Conservation (phyloP, 2,888 invertebrate genomes). For the Trilocha varians region DNA sequence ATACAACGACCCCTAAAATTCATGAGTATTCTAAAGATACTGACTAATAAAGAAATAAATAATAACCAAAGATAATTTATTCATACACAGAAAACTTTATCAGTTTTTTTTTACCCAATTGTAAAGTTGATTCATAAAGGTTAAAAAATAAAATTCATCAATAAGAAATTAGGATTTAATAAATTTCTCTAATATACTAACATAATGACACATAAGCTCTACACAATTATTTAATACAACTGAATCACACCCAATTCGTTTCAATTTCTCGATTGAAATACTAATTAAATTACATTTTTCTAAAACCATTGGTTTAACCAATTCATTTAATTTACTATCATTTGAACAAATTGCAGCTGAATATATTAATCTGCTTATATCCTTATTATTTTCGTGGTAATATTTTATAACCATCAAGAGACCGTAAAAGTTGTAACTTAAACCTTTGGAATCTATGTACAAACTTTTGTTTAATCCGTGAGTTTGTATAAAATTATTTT, state of each 20-base stretch:
- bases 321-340: constrained; percentile 46
- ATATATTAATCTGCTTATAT: constrained; percentile 58
- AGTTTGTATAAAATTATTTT: constrained; percentile 76
- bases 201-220: constrained; percentile 60
- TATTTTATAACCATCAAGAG: constrained; percentile 60
- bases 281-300: constrained; percentile 39
- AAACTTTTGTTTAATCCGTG: constrained; percentile 76
- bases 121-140: too few relatives aligned
- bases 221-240: constrained; percentile 56
- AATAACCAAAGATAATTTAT: too few relatives aligned
- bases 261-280: constrained; percentile 40
- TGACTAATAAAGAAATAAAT: too few relatives aligned
- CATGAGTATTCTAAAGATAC: too few relatives aligned
- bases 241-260: constrained; percentile 32
- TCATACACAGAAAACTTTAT: too few relatives aligned
- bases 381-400: constrained; percentile 46
- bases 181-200: constrained; percentile 62
- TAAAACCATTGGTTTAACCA: constrained; percentile 48
- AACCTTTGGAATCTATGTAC: constrained; percentile 75
- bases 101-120: too few relatives aligned
- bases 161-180: constrained; percentile 52
- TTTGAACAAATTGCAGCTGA: constrained; percentile 57
- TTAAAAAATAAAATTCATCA: not conserved
- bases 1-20: too few relatives aligned
- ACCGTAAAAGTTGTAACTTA: constrained; percentile 78